Percentiles rank a stretch among this genome's conserved stretches.
Evolutionary conservation across 2,113 vertebrate genomes (phyloP).

Genomic region (Phainopepla nitens): DNA sequence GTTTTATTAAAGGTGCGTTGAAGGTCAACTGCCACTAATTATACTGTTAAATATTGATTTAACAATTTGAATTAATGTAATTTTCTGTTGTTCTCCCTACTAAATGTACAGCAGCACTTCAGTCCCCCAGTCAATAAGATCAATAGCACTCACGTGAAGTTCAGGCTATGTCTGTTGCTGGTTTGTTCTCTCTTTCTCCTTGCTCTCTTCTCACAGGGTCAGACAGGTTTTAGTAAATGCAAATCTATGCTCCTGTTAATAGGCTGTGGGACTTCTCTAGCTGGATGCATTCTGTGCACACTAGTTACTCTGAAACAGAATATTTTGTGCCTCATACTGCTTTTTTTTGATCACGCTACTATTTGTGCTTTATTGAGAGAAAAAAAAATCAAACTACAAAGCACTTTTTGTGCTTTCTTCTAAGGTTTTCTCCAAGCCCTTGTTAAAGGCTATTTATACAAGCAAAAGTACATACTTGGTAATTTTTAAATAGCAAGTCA

Average conservation of each 20-base stretch:
- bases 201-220: not conserved
- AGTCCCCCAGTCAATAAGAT: conserved; percentile 64
- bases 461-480: not conserved
- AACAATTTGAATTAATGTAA: conserved; percentile 68
- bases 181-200: not conserved
- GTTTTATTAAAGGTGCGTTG: conserved; percentile 58
- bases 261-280: not conserved
- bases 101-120: conserved; percentile 61
- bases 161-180: not conserved
- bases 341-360: fast-evolving
- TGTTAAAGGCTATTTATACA: not conserved
- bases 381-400: not conserved
- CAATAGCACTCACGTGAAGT: conserved; percentile 47
- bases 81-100: conserved; percentile 61
- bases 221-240: not conserved
- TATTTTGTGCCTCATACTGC: not conserved
- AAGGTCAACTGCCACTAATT: conserved; percentile 66
- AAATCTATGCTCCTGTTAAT: not conserved
- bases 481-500: not conserved
- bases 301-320: not conserved
- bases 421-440: not conserved
- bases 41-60: conserved; percentile 74
- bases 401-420: not conserved
- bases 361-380: not conserved
- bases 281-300: not conserved